These are phyloP conservation scores for Platichthys flesus DNA, from an alignment of 2,113 vertebrate species.

Conservation along the genomic window DNA sequence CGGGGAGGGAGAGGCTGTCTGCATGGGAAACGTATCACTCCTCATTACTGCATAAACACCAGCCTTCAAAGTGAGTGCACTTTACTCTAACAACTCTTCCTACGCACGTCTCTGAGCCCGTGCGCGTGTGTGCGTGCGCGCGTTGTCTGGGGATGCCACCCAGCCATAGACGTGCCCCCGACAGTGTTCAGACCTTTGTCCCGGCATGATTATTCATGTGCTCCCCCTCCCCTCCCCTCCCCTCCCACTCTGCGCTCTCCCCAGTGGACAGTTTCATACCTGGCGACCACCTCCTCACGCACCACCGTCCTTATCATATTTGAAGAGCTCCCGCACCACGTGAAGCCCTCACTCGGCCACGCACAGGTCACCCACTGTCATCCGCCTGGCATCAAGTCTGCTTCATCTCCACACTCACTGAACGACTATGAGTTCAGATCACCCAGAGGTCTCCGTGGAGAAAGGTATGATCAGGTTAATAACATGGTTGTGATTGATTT, in stretches of 20 bases:
- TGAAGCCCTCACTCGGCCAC: background rate
- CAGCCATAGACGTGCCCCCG: background rate
- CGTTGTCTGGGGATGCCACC: background rate
- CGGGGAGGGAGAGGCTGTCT: background rate
- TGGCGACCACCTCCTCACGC: constrained; percentile 48
- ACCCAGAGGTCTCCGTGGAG: constrained; percentile 65
- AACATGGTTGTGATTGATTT: background rate
- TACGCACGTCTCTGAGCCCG: background rate
- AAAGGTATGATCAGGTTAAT: constrained; percentile 66
- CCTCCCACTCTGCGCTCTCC: constrained; percentile 23
- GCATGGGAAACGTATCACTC: background rate
- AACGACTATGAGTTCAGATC: background rate
- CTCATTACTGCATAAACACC: too few species aligned
- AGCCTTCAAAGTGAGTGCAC: background rate
- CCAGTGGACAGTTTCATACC: constrained; percentile 60
- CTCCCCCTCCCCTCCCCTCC: background rate
- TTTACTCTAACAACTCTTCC: background rate
- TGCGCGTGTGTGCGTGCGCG: background rate
- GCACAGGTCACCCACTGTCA: background rate
- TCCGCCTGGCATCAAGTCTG: background rate
- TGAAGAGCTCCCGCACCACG: constrained; percentile 43
- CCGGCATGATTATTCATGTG: constrained; percentile 25
- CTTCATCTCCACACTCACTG: background rate
- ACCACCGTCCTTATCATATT: constrained; percentile 34
- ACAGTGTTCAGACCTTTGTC: constrained; percentile 3